phyloP scores from a whole-genome alignment of 2,888 invertebrate genomes.

The Rhamphomyia laevipes region DNA sequence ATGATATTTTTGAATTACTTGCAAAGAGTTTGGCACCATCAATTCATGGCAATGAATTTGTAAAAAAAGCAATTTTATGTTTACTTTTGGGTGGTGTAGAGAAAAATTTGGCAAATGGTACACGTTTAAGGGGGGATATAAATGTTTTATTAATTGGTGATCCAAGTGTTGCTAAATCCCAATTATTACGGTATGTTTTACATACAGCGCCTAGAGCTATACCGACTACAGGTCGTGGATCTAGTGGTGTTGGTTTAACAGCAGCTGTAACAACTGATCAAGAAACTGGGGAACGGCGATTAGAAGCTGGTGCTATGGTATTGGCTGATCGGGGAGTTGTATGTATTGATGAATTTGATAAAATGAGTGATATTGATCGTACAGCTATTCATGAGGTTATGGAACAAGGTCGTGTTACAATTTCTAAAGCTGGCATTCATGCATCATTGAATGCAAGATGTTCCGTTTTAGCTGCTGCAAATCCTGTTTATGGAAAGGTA shows the following conservation, averaged over 20 bases:
- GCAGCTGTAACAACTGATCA: constrained; percentile 95
- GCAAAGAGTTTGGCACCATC: constrained; percentile 92
- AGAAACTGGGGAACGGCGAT: constrained; percentile 76
- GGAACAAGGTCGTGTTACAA: constrained; percentile 97
- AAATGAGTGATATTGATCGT: constrained; percentile 98
- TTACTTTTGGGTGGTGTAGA: constrained; percentile 91
- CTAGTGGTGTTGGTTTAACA: constrained; percentile 96
- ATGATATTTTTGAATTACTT: constrained; percentile 79
- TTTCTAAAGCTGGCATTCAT: constrained; percentile 98
- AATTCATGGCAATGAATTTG: constrained; percentile 92
- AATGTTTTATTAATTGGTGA: constrained; percentile 94
- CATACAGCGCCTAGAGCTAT: constrained; percentile 92
- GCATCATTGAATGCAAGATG: constrained; percentile 95
- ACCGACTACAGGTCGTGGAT: constrained; percentile 94
- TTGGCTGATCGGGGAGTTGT: constrained; percentile 96
- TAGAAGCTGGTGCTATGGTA: constrained; percentile 99
- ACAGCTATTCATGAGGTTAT: constrained; percentile 99
- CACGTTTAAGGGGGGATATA: constrained; percentile 77
- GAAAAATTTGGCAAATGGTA: constrained; percentile 84
- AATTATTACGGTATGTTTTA: constrained; percentile 84
- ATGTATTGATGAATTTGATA: constrained; percentile 94
- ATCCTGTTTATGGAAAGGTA: constrained; percentile 94
- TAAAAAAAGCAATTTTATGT: constrained; percentile 93
- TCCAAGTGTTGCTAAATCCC: constrained; percentile 98
- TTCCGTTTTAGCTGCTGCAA: constrained; percentile 97